Evolutionary conservation across 2,888 invertebrate species (phyloP).

Genomic region (Drosophila imparisetae): DNA sequence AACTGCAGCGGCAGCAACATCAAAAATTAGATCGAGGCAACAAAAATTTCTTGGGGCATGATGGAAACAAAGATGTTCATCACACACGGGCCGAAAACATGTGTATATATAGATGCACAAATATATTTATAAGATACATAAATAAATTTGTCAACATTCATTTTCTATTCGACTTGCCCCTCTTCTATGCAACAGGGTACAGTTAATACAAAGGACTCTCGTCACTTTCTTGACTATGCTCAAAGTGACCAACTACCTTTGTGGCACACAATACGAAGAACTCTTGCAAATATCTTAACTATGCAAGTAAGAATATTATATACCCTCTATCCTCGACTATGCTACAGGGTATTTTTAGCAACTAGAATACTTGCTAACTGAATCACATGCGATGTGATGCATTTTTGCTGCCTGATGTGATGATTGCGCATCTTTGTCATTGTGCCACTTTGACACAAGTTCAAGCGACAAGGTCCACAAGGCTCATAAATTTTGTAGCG

Average conservation of each 20-base stretch:
- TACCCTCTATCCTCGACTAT: not conserved
- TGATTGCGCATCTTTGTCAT: conserved; percentile 59
- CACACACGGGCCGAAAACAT: not conserved
- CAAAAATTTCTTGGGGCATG: conserved; percentile 8
- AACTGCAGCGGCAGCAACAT: conserved; percentile 30
- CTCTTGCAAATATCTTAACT: not conserved
- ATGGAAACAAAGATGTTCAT: conserved; percentile 17
- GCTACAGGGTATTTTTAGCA: conserved; percentile 24
- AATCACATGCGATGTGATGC: conserved; percentile 14
- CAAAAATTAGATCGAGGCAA: conserved; percentile 18
- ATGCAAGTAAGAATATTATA: not conserved
- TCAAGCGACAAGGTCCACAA: conserved; percentile 72
- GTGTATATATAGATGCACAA: not conserved
- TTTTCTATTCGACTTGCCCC: not conserved
- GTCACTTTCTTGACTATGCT: not conserved
- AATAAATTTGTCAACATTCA: not conserved
- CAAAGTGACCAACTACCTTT: not conserved
- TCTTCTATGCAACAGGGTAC: no score
- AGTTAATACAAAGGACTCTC: not conserved
- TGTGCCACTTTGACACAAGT: conserved; percentile 74
- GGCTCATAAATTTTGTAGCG: conserved; percentile 54
- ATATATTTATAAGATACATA: not conserved
- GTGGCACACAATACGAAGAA: not conserved
- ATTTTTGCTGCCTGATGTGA: conserved; percentile 25
- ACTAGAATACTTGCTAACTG: conserved; percentile 5